Percentiles rank a stretch among this genome's conserved stretches.
phyloP scores from a whole-genome alignment of 1,140 invertebrate genomes.

The Nymphalis io region DNA sequence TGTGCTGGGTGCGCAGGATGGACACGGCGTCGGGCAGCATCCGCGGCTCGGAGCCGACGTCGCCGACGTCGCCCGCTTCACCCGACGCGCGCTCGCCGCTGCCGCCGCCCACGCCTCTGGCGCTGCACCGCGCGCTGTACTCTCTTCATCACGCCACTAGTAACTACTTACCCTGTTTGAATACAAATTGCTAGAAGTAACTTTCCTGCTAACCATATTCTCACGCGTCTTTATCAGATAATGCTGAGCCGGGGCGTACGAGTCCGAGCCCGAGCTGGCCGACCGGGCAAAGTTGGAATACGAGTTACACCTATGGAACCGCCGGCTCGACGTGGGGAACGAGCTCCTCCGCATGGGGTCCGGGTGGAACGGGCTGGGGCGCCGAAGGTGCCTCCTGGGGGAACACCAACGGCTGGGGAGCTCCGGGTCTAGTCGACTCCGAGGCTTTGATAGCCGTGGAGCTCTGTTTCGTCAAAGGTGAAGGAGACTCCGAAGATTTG shows the following conservation, averaged over 20 bases:
- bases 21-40: conserved; percentile 96
- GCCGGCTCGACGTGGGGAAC: conserved; percentile 40
- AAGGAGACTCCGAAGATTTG: conserved; percentile 83
- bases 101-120: conserved; percentile 78
- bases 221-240: conserved; percentile 18
- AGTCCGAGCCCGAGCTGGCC: conserved; percentile 50
- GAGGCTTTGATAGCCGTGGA: conserved; percentile 94
- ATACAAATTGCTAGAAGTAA: not conserved
- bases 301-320: conserved; percentile 14
- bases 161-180: not conserved
- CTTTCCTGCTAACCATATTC: not conserved
- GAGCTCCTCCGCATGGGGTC: conserved; percentile 24
- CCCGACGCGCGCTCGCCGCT: conserved; percentile 85
- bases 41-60: conserved; percentile 93
- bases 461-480: conserved; percentile 86
- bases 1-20: conserved; percentile 83
- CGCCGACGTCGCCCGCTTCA: conserved; percentile 82
- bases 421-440: conserved; percentile 82
- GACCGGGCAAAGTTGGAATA: conserved; percentile 30
- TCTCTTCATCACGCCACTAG: conserved; percentile 45
- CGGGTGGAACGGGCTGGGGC: conserved; percentile 30
- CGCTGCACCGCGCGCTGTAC: conserved; percentile 54
- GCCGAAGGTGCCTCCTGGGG: conserved; percentile 36
- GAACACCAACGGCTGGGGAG: conserved; percentile 47
- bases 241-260: conserved; percentile 36